Percentiles rank a stretch among this genome's conserved stretches.
phyloP scores from a whole-genome alignment of 2,113 vertebrate genomes.

The Dryoscopus gambensis region DNA sequence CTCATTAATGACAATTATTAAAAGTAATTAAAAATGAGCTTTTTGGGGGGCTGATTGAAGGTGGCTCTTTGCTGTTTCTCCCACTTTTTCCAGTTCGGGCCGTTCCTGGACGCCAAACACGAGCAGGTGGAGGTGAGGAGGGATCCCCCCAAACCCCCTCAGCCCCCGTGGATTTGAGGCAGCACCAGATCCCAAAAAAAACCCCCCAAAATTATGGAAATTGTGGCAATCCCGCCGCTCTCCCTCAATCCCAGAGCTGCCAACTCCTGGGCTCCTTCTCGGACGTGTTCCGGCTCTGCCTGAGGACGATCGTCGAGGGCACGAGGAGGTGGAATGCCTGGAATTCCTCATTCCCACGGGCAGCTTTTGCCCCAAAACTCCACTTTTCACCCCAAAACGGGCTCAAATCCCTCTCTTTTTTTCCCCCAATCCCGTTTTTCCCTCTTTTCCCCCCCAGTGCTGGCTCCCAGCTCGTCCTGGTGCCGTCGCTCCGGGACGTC shows the following conservation, averaged over 20 bases:
- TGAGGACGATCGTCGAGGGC: conserved; percentile 84
- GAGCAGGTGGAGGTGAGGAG: conserved; percentile 87
- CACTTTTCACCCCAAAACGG: not conserved
- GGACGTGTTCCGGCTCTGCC: conserved; percentile 80
- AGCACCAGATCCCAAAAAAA: not conserved
- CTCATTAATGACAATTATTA: fast-evolving
- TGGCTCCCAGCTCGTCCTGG: conserved; percentile 76
- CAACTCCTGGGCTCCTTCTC: conserved; percentile 81
- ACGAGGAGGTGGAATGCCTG: conserved; percentile 74
- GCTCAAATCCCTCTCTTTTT: not conserved
- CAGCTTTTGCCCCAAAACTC: fast-evolving
- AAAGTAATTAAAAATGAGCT: not conserved
- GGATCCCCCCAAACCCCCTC: not conserved
- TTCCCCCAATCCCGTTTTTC: fast-evolving
- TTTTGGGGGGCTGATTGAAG: no score
- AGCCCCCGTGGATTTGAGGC: not conserved
- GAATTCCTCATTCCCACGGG: fast-evolving
- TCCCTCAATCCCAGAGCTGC: conserved; percentile 67
- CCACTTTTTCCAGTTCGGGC: conserved; percentile 77
- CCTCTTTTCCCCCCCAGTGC: not conserved
- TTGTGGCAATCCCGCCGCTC: fast-evolving
- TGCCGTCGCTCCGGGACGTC: conserved; percentile 85
- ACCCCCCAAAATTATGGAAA: fast-evolving
- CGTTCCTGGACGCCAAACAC: conserved; percentile 90
- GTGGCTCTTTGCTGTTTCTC: fast-evolving